Conservation (phyloP, 2,888 invertebrate species). For the Macrosiphum euphorbiae region DNA sequence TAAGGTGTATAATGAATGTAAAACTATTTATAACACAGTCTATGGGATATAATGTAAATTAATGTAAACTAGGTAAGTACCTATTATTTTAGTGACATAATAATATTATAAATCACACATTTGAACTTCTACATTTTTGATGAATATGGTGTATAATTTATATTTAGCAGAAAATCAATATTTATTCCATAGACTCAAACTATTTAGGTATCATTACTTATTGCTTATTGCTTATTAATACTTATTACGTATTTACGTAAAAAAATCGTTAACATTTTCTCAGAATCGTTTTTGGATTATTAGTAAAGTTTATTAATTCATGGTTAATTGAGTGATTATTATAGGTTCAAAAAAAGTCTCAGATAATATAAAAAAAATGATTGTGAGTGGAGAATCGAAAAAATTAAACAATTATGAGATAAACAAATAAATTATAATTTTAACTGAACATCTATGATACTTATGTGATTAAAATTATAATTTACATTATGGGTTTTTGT, state of each 20-base stretch:
- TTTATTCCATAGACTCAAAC: not conserved
- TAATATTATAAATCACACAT: not conserved
- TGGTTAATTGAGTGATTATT: not conserved
- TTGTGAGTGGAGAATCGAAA: not conserved
- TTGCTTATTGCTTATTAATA: too few species aligned
- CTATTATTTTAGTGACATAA: not conserved
- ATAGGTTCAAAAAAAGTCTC: not conserved
- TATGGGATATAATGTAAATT: not conserved
- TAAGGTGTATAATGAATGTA: not conserved
- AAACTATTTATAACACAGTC: not conserved
- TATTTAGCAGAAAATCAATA: not conserved
- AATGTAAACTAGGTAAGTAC: not conserved
- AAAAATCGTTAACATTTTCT: not conserved
- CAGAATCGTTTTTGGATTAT: not conserved
- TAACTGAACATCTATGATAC: not conserved
- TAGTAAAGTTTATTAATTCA: too few species aligned
- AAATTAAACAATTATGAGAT: not conserved
- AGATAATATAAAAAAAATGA: not conserved
- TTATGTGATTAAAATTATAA: not conserved
- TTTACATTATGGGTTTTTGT: not conserved
- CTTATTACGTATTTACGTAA: too few species aligned
- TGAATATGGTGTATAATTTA: not conserved
- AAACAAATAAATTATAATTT: not conserved
- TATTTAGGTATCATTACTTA: not conserved
- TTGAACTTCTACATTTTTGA: not conserved